Base-by-base conservation (phyloP, 2,797 vertebrate species). In the Aeoliscus strigatus region DNA sequence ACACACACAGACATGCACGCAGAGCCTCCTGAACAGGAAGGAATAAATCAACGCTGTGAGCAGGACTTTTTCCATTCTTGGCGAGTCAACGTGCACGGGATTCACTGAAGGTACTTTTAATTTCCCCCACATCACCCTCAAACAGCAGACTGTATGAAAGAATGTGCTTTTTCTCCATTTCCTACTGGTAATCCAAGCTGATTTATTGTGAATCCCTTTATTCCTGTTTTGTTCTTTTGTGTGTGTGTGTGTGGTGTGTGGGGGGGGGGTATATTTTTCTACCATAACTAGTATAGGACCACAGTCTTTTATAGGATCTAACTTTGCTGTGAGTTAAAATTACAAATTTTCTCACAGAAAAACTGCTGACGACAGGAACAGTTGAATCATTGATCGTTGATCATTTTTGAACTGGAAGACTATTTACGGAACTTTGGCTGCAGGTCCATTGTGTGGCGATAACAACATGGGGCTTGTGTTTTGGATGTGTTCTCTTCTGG, bases 401-500 rank as follows among this genome's bases (percentile, higher is more conserved):
- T 58, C 55, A 38, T 40, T 51, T 68, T 53, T 14, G 2, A 60
- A 40, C 17, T 56, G 14, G 21, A 37, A 23, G 18, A 45, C 31
- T 51, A 36, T 60, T 65, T 45, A n/a, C 9, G 16, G 35, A 43
- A 16, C 13, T 26, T 64, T 61, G 37, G 41, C 57, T 43, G 24
- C 35, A 40, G 16, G 15, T 57, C n/a, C 51, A 58, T 35, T 21
- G 43, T 24, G 10, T 14, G 39, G 33, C 14, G 21, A 27, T 43
- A 51, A 45, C 47, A 60, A 55, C 35, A 81, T 80, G 76, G 39
- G 44, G 26, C 55, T 54, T 33, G 41, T 37, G 51, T 65, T 77
- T 53, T 73, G 75, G 69, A 58, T 16, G 3, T 65, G 77, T 58
- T 65, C 15, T 51, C 56, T 84, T 52, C 45, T 81, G 59, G 52